Evolutionary conservation across 2,113 vertebrate genomes (phyloP).

Genomic region (Plecturocebus donacophilus): DNA sequence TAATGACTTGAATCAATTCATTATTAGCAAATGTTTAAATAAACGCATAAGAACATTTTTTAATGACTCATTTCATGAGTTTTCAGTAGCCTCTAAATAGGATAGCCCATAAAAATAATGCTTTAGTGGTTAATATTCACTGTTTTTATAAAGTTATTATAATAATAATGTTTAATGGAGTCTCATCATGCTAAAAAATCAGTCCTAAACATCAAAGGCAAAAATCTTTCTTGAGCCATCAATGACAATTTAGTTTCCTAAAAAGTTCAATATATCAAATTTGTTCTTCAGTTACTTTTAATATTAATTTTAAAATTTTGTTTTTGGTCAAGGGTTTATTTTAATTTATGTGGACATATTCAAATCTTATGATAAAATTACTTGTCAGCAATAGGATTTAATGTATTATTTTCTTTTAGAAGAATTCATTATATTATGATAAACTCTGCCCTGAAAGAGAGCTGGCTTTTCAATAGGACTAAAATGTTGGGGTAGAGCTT

Average conservation of each 20-base stretch:
- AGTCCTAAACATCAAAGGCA: neutral
- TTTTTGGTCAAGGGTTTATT: neutral
- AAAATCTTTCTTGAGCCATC: neutral
- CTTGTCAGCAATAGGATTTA: neutral
- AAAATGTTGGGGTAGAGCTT: neutral
- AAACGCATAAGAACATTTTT: neutral
- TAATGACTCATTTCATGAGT: neutral
- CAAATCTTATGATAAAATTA: neutral
- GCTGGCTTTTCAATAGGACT: neutral
- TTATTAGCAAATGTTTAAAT: slow-evolving; percentile 20
- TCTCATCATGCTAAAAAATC: neutral
- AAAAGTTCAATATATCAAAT: neutral
- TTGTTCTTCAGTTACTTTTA: neutral
- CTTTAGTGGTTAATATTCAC: neutral
- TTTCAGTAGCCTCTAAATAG: neutral
- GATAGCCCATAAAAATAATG: neutral
- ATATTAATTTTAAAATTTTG: neutral
- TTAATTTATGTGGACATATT: neutral
- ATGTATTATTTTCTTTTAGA: neutral
- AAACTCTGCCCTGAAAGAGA: neutral
- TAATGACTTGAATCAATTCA: neutral
- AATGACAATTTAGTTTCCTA: neutral
- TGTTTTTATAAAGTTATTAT: neutral
- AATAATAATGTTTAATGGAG: neutral
- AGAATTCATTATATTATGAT: neutral